Evolutionary conservation across 2,888 invertebrate species (phyloP), one percentile per base, ranked within the genome.

Genomic region (Philereme transversata): DNA sequence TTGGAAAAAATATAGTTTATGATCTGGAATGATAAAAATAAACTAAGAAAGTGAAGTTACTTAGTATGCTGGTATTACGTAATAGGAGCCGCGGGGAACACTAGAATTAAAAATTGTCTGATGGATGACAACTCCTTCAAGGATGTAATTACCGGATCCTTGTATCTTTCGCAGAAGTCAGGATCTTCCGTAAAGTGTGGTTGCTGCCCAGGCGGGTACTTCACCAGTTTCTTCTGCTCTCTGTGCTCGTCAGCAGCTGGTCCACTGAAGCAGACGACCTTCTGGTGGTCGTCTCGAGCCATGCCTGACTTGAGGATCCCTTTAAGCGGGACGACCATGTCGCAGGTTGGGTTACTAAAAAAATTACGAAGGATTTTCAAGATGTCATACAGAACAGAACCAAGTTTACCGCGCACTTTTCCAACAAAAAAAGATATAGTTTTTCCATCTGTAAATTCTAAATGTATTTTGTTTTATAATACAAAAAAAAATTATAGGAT

Each of bases 201-300:
- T 56, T 88, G 88, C 47, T 86, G 76, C 0, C 84, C 87, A 0
- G 86, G 78, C 35, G 85, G 81, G 68, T 87, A 83, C 4, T 56
- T 56, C 0, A 66, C 52, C 5, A 38, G 57, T 22, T 67, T 62
- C 9, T 64, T 62, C 0, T 63, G 38, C n/a, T 77, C 77, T 0
- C 81, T 74, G 44, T 82, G 83, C 34, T 85, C 85, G 38, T 83
- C 83, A 0, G 81, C 62, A n/a, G 85, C 82, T 0, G 92, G 90
- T 0, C 88, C 92, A 60, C 78, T 91, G 81, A 92, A 92, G 81
- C 91, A 92, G 10, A 92, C 90, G 67, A 92, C 83, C 73, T 90
- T 90, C 75, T 91, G 92, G 67, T 91, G 89, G 65, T 91, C 92
- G 22, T 90, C 90, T 8, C 81, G 79, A 6, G 90, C 81, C 0